Conservation (phyloP, 2,797 vertebrate genomes). For the Pogonophryne albipinna region DNA sequence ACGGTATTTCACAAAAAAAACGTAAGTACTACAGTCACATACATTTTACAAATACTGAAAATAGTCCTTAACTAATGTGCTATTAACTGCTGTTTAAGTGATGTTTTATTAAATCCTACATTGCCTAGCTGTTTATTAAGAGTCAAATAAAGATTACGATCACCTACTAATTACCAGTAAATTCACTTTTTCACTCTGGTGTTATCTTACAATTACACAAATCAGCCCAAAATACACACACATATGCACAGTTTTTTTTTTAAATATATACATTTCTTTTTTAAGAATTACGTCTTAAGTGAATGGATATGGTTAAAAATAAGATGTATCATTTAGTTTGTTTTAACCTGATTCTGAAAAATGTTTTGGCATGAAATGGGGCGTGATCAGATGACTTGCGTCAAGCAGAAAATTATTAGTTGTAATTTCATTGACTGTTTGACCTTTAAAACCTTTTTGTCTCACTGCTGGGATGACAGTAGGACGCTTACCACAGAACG, state of each 20-base stretch:
- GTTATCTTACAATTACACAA: too few relatives aligned
- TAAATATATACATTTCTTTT: neutral
- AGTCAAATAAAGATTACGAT: too few relatives aligned
- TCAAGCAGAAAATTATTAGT: neutral
- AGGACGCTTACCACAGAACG: conserved; percentile 10
- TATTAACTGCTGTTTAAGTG: neutral
- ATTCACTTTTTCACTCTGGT: neutral
- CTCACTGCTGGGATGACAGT: conserved; percentile 7
- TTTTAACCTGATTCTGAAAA: neutral
- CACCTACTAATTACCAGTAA: too few relatives aligned
- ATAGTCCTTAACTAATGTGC: neutral
- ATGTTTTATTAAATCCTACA: neutral
- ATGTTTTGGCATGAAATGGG: conserved; percentile 10
- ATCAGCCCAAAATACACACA: too few relatives aligned
- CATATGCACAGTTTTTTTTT: neutral
- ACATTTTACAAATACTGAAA: neutral
- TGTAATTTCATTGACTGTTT: conserved; percentile 16
- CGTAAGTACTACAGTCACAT: neutral
- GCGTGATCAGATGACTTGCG: neutral
- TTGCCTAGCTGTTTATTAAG: neutral
- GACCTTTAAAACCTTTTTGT: conserved; percentile 12
- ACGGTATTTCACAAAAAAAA: neutral
- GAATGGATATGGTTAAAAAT: neutral
- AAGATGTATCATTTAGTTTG: neutral
- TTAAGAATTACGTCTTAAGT: neutral